A percentile compares a stretch with the other conserved stretches of the same genome.
Conservation (phyloP, 2,113 vertebrate species). For the Astur gentilis region DNA sequence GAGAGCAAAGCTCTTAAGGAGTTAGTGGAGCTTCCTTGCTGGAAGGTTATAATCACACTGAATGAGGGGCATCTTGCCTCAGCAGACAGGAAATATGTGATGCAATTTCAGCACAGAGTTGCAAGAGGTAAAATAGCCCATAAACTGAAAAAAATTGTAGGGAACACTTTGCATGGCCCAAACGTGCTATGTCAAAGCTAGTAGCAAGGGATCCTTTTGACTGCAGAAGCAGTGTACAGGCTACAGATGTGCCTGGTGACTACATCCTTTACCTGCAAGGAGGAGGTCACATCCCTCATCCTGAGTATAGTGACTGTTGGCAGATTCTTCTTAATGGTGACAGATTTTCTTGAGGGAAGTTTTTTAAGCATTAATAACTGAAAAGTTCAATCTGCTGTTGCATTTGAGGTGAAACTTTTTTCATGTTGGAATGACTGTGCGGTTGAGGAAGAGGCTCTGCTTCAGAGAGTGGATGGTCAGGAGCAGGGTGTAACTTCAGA, state of each 20-base stretch:
- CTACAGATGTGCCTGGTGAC: background rate
- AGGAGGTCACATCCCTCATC: background rate
- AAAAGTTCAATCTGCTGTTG: background rate
- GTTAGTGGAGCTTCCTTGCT: conserved; percentile 35
- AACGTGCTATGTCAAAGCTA: background rate
- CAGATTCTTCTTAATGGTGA: background rate
- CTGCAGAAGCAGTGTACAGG: background rate
- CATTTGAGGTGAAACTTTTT: background rate
- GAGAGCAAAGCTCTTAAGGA: conserved; percentile 33
- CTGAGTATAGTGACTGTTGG: background rate
- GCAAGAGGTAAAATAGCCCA: conserved; percentile 17
- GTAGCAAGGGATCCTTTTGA: background rate
- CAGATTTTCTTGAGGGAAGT: background rate
- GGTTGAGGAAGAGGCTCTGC: background rate
- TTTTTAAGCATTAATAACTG: background rate
- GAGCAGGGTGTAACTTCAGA: background rate
- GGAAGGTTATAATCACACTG: conserved; percentile 27
- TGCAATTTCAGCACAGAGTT: conserved; percentile 16
- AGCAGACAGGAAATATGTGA: conserved; percentile 31
- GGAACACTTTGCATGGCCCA: background rate
- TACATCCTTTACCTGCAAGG: background rate
- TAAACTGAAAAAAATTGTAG: background rate
- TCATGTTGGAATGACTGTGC: background rate
- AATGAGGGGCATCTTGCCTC: conserved; percentile 32
- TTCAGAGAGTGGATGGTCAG: background rate